Conservation (phyloP, 2,113 vertebrate species). For the Scomber japonicus region DNA sequence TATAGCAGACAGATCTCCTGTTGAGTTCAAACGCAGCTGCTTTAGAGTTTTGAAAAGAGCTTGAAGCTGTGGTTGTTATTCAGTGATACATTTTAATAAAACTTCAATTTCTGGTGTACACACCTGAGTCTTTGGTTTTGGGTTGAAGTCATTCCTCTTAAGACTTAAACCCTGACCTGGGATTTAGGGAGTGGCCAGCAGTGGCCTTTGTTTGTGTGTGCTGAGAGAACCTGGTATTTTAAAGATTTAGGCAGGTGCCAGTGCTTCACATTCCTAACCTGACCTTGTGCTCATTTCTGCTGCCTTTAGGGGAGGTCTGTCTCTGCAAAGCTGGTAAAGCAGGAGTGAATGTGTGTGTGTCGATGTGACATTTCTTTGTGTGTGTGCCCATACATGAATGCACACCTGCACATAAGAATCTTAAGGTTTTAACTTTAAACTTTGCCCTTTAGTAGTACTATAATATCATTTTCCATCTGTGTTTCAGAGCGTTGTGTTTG, state of each 20-base stretch:
- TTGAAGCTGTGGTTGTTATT: background rate
- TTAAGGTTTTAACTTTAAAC: slow-evolving; percentile 21
- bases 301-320: slow-evolving; percentile 64
- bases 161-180: slow-evolving; percentile 18
- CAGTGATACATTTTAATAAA: background rate
- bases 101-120: background rate
- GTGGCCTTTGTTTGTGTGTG: slow-evolving; percentile 22
- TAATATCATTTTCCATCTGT: slow-evolving; percentile 22
- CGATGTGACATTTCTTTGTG: background rate
- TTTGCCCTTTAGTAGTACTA: slow-evolving; percentile 13
- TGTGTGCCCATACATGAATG: slow-evolving; percentile 8
- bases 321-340: slow-evolving; percentile 32
- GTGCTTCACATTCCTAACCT: slow-evolving; percentile 72
- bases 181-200: slow-evolving; percentile 52
- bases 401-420: slow-evolving; percentile 1
- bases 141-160: slow-evolving; percentile 27
- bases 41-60: slow-evolving; percentile 5
- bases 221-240: slow-evolving; percentile 60
- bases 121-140: slow-evolving; percentile 22
- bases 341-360: background rate
- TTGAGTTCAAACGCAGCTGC: slow-evolving; percentile 27
- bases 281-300: slow-evolving; percentile 68
- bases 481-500: slow-evolving; percentile 24
- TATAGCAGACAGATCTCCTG: slow-evolving; percentile 32
- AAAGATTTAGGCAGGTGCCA: slow-evolving; percentile 77